Percentiles rank a stretch among this genome's conserved stretches.
These are phyloP conservation scores for Perca fluviatilis DNA, from an alignment of 2,113 vertebrate genomes.

Conservation along the genomic window DNA sequence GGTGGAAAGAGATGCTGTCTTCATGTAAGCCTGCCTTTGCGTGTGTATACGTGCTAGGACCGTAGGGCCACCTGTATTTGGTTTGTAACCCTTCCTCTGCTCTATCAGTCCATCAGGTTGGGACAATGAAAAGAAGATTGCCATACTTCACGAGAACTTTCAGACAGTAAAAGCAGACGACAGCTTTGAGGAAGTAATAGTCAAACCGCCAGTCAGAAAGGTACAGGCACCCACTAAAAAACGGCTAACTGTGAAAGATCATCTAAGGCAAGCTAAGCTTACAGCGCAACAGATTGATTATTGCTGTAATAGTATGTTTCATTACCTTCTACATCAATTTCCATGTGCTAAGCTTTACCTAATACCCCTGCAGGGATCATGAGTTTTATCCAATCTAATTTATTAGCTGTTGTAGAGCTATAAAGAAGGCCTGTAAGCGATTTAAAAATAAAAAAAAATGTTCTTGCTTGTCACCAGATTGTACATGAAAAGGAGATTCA, in stretches of 20 bases:
- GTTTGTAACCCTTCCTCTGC: slow-evolving; percentile 35
- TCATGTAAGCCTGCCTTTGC: slow-evolving; percentile 88
- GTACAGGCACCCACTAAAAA: slow-evolving; percentile 74
- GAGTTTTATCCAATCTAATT: slow-evolving; percentile 10
- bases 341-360: background rate
- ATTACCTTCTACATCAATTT: background rate
- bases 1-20: slow-evolving; percentile 98
- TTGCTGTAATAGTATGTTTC: background rate
- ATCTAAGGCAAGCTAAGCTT: slow-evolving; percentile 13
- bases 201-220: slow-evolving; percentile 97
- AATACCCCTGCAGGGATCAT: background rate
- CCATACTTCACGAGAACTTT: slow-evolving; percentile 97
- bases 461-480: slow-evolving; percentile 86
- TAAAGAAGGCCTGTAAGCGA: background rate
- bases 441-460: background rate
- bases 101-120: slow-evolving; percentile 94
- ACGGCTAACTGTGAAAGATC: background rate
- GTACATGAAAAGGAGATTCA: slow-evolving; percentile 98
- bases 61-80: background rate
- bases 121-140: slow-evolving; percentile 99
- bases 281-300: background rate
- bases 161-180: slow-evolving; percentile 95
- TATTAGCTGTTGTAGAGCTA: background rate
- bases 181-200: slow-evolving; percentile 95
- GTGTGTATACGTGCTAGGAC: background rate